phyloP scores from a whole-genome alignment of 35 echinoderm and acorn worm species.

The Chiridota heheva region DNA sequence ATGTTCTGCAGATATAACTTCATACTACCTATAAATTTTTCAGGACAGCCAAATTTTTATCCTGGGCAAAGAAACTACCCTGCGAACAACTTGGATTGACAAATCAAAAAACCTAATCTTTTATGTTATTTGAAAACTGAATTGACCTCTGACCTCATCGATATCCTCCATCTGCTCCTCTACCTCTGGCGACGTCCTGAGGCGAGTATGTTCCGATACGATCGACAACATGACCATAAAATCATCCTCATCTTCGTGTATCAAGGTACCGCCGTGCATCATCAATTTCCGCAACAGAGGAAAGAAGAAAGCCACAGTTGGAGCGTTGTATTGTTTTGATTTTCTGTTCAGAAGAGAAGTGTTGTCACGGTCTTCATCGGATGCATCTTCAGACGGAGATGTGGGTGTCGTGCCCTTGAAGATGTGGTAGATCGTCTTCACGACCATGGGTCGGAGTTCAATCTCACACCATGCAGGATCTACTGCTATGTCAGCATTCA shows the following conservation, averaged over 20 bases:
- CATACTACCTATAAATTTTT: too few relatives aligned
- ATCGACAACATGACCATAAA: constrained; percentile 64
- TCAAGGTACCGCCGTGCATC: constrained; percentile 46
- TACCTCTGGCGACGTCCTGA: constrained; percentile 25
- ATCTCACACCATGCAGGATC: constrained; percentile 57
- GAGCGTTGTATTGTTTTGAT: constrained; percentile 46
- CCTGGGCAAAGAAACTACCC: too few relatives aligned
- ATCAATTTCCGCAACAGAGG: constrained; percentile 66
- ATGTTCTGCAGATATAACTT: too few relatives aligned
- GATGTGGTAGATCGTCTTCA: constrained; percentile 48
- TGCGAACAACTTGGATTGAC: too few relatives aligned
- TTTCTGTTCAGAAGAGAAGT: constrained; percentile 12
- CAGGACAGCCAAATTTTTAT: too few relatives aligned
- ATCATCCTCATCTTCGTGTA: constrained; percentile 66
- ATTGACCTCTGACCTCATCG: constrained; percentile 69
- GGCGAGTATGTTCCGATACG: constrained; percentile 59
- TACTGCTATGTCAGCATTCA: constrained; percentile 36
- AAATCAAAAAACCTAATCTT: not conserved
- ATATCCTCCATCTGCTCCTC: constrained; percentile 40
- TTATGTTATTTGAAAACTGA: not conserved
- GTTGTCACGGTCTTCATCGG: constrained; percentile 1
- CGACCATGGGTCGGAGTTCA: constrained; percentile 46
- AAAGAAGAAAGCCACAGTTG: constrained; percentile 76
- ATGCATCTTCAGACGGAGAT: not conserved
- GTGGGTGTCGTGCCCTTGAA: constrained; percentile 36